Base-by-base conservation (phyloP, 2,797 vertebrate species). In the Botia kubotai region DNA sequence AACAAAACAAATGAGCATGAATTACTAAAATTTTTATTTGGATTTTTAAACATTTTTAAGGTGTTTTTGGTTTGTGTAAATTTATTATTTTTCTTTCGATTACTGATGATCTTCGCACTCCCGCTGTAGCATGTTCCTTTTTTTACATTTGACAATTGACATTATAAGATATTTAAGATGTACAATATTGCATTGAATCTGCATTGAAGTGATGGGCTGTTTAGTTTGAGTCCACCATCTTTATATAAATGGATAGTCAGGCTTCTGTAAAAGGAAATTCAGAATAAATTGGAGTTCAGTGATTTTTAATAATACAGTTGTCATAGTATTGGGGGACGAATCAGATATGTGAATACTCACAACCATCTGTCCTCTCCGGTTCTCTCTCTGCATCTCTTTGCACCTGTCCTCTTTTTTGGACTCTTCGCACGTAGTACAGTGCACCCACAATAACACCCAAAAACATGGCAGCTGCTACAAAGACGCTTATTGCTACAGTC, bases 381-480 rank as follows among this genome's bases (percentile, higher is more conserved):
- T 52, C 5, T 0, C 63, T 0, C 1, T 0, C 58, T 4, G 68
- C 21, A 0, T 33, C 43, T 0, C 21, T 82, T 66, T 85, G 72
- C 33, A 19, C 16, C 4, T 63, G 29, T 82, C 70, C 10, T 69
- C 74, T 43, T 0, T 12, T 86, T 63, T 89, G 92, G 75, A 84
- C 92, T 85, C 86, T 95, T 86, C 81, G 92, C 83, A 89, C 53
- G 1, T 46, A 66, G 14, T 90, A 94, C 50, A 89, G 87, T 14
- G 91, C 82, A 0, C 90, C 90, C 48, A 93, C 72, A 43, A 93
- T 63, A 0, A 88, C 92, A 82, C 95, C 16, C 26, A 95, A 74
- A 26, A 96, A 71, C 91, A 94, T 91, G 63, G 87, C 79, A 0
- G 60, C 92, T 12, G 92, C 95, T 68, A 94, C 90, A 13, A 87